Base-by-base conservation (phyloP, 2,888 invertebrate species). In the Myopa testacea region DNA sequence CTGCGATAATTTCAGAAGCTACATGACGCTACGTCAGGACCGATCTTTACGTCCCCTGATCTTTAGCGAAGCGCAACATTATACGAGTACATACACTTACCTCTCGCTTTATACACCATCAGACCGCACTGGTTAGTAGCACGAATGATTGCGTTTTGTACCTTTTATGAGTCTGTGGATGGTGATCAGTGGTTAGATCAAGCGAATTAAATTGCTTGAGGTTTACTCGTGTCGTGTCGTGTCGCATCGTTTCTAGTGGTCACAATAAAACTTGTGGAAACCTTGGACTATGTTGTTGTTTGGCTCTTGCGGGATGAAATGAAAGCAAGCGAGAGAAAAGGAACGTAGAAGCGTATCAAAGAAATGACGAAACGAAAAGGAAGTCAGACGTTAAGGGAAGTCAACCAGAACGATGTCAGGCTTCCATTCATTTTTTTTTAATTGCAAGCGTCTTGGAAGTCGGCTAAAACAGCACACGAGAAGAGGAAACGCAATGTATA, bases 351-450 rank as follows among this genome's bases (percentile, higher is more conserved):
- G 19, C 60, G 4, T 12, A 26, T 26, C 19, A 45, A 45, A 10
- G 55, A 55, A 12, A 55, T 12, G 55, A 38, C 38, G 16, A 16
- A 55, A 52, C 7, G 67, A 14, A 37, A 67, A 67, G 40, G 14
- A 52, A 45, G 73, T 68, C 81, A 82, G 79, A 82, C 81, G 81
- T 82, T 83, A 80, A 81, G 81, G 81, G 83, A 82, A 83, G 82
- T 83, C 81, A 82, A 81, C 80, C 81, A 81, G 78, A 83, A 82
- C 82, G 80, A 76, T 83, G 82, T 82, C 80, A 79, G 82, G 82
- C 81, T 83, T 82, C 82, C 81, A 81, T 76, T 70, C 69, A 19
- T 34, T 52, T 67, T 52, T 67, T 62, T 50, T 37, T 62, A 16
- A 12, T 38, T 19, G 60, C 40, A 45, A 73, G 6, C 40, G 50